These are phyloP conservation scores for Allobates femoralis DNA, from an alignment of 2,797 vertebrate genomes.

Conservation along the genomic window DNA sequence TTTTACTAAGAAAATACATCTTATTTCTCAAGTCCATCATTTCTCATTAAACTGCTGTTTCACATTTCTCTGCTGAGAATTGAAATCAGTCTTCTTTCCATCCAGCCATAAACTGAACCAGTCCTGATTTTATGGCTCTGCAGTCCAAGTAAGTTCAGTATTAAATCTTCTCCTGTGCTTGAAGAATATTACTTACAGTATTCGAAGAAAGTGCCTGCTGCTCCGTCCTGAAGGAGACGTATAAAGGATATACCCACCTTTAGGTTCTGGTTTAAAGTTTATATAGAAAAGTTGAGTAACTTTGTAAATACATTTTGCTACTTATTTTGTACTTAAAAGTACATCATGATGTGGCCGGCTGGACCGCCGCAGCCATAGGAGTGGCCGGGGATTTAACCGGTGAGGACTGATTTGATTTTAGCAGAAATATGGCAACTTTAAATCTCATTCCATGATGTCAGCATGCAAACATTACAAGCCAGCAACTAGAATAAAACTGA, in stretches of 20 bases:
- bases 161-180: conserved; percentile 25
- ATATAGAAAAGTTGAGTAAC: neutral
- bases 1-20: conserved; percentile 62
- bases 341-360: too few species aligned
- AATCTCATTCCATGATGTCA: too few species aligned
- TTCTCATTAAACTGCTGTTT: conserved; percentile 56
- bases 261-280: neutral
- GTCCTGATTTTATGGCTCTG: conserved; percentile 55
- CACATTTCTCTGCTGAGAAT: conserved; percentile 42
- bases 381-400: too few species aligned
- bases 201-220: neutral
- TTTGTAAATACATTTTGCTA: neutral
- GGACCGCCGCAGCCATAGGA: too few species aligned
- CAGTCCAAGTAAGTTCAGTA: conserved; percentile 44
- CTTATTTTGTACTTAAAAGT: neutral
- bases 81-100: conserved; percentile 42
- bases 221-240: neutral
- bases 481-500: too few species aligned
- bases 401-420: too few species aligned
- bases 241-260: neutral
- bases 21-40: conserved; percentile 51
- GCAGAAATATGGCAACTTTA: too few species aligned
- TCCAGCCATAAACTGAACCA: conserved; percentile 30
- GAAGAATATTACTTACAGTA: conserved; percentile 15
- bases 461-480: too few species aligned